Percentiles rank a stretch among this genome's conserved stretches.
phyloP scores from a whole-genome alignment of 2,113 vertebrate species.

The Microcebus jonahi region DNA sequence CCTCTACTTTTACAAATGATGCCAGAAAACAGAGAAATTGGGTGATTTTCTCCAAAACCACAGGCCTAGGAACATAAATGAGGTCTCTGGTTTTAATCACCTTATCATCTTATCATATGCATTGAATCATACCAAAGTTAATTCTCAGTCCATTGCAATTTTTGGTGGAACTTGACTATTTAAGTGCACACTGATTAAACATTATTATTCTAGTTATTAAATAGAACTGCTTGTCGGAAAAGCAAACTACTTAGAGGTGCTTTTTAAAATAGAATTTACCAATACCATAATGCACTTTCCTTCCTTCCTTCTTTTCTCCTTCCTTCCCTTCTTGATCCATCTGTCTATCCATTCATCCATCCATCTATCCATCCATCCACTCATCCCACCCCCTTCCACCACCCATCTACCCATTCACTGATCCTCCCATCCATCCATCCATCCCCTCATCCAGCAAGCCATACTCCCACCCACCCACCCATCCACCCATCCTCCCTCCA shows the following conservation, averaged over 20 bases:
- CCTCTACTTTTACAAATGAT: neutral
- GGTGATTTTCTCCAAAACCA: neutral
- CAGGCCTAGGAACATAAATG: neutral
- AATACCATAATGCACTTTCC: neutral
- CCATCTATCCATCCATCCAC: no score
- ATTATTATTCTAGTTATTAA: neutral
- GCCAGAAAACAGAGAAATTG: neutral
- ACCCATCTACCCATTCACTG: no score
- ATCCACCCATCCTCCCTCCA: no score
- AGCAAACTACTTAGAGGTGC: neutral
- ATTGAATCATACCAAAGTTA: neutral
- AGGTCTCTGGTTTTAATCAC: neutral
- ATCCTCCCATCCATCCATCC: no score
- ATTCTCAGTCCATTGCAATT: neutral
- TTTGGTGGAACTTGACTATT: neutral
- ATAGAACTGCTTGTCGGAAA: neutral
- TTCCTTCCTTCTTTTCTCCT: neutral
- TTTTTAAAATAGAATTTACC: neutral
- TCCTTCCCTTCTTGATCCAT: neutral
- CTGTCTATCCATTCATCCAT: no score
- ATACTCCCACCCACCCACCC: no score
- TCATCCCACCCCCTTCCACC: no score
- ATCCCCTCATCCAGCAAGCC: no score
- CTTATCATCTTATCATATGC: neutral
- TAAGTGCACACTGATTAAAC: neutral